Conservation (phyloP, 2,113 vertebrate genomes). For the Xenopus tropicalis region DNA sequence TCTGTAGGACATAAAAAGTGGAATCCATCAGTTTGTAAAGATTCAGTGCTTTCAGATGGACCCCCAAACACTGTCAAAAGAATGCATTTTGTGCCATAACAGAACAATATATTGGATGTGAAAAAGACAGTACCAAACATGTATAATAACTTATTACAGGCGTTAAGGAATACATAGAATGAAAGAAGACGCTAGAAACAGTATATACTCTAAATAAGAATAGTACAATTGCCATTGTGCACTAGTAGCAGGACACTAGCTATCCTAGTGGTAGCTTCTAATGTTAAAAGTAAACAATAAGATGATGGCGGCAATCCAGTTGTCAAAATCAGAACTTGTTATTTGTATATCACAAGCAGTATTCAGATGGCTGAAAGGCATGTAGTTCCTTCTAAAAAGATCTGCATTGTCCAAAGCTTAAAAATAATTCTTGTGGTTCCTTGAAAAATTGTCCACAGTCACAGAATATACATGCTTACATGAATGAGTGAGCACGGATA, state of each 20-base stretch:
- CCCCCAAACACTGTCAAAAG: slow-evolving; percentile 45
- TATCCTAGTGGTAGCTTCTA: background rate
- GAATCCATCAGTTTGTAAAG: slow-evolving; percentile 38
- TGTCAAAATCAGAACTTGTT: slow-evolving; percentile 14
- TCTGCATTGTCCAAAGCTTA: slow-evolving; percentile 63
- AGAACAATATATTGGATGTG: no score
- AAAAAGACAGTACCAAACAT: no score
- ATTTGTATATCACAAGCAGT: slow-evolving; percentile 19
- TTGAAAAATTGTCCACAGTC: slow-evolving; percentile 62
- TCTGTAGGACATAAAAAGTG: slow-evolving; percentile 56
- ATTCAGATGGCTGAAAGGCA: slow-evolving; percentile 26
- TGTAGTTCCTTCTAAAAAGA: slow-evolving; percentile 23
- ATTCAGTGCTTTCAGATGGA: slow-evolving; percentile 49
- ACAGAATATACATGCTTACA: slow-evolving; percentile 58
- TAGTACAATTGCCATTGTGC: slow-evolving; percentile 8
- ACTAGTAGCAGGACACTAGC: background rate
- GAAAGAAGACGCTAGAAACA: no score
- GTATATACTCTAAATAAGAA: background rate
- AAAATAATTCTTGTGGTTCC: slow-evolving; percentile 49
- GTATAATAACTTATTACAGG: no score
- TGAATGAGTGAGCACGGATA: slow-evolving; percentile 50
- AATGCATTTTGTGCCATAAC: slow-evolving; percentile 41
- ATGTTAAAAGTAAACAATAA: slow-evolving; percentile 4
- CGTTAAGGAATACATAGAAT: no score
- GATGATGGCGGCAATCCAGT: slow-evolving; percentile 13